These are phyloP conservation scores for Saiga tatarica DNA, from an alignment of 2,113 vertebrate genomes.

Conservation along the genomic window DNA sequence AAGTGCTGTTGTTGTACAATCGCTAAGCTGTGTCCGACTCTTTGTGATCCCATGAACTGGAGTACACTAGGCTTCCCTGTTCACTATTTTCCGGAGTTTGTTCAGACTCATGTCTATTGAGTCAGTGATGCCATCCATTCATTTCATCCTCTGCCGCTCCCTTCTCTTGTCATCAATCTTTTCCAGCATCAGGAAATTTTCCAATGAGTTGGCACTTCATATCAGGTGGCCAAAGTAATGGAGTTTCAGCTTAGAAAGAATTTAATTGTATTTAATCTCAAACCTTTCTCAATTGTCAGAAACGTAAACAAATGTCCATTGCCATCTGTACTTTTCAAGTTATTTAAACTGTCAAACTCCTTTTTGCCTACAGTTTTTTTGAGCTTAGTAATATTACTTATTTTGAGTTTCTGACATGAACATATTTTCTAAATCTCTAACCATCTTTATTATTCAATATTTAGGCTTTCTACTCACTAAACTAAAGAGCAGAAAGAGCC, in stretches of 20 bases:
- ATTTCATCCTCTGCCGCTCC: background rate
- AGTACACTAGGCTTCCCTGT: background rate
- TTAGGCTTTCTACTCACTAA: constrained; percentile 11
- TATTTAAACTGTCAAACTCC: constrained; percentile 5
- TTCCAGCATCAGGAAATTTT: background rate
- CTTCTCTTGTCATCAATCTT: background rate
- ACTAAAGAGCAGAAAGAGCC: background rate
- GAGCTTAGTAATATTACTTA: background rate
- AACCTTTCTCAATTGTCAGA: background rate
- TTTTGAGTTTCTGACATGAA: constrained; percentile 2
- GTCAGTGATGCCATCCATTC: background rate
- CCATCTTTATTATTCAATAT: background rate
- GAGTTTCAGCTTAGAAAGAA: background rate
- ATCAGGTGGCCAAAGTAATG: background rate
- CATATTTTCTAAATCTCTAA: background rate
- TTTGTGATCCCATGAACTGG: background rate
- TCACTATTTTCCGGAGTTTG: background rate
- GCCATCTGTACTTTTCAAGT: background rate
- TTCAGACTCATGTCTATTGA: background rate
- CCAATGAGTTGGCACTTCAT: background rate
- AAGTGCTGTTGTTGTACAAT: background rate
- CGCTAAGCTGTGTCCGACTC: background rate
- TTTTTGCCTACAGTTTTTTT: background rate
- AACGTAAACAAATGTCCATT: background rate
- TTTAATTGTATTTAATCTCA: background rate